These are phyloP conservation scores for Mesaphorura yosii DNA, from an alignment of 1,140 invertebrate genomes.

Conservation along the genomic window DNA sequence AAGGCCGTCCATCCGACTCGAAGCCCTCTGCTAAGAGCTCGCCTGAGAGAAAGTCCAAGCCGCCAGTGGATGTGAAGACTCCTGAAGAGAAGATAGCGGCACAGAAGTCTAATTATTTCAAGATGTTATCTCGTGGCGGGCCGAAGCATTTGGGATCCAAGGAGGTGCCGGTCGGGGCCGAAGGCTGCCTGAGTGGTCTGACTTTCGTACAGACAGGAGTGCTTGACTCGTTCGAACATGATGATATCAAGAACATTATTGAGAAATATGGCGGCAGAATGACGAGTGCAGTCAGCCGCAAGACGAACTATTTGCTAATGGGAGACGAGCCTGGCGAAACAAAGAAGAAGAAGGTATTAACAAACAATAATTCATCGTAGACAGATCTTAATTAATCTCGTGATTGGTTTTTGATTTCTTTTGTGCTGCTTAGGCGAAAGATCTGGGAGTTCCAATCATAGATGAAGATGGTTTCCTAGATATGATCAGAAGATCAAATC, in stretches of 20 bases:
- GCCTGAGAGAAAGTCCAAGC: too few relatives aligned
- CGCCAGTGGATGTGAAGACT: too few relatives aligned
- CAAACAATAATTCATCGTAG: not conserved
- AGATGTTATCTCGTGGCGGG: slow-evolving; percentile 52
- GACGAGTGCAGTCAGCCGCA: slow-evolving; percentile 59
- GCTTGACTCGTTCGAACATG: slow-evolving; percentile 72
- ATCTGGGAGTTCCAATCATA: slow-evolving; percentile 40
- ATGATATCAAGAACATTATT: slow-evolving; percentile 61
- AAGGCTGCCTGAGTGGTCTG: slow-evolving; percentile 59
- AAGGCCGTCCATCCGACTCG: too few relatives aligned
- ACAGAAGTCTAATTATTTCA: slow-evolving; percentile 50
- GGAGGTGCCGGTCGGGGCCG: slow-evolving; percentile 63
- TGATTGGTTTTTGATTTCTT: slow-evolving; percentile 1
- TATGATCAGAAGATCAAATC: slow-evolving; percentile 50
- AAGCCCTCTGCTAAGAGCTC: too few relatives aligned
- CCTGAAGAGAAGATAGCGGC: slow-evolving; percentile 48
- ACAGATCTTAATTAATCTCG: slow-evolving; percentile 2
- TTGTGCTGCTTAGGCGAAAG: slow-evolving; percentile 13
- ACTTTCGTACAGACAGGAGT: slow-evolving; percentile 79
- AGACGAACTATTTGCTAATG: slow-evolving; percentile 67
- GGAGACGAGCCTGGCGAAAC: slow-evolving; percentile 72
- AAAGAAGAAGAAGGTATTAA: slow-evolving; percentile 58
- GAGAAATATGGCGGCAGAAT: slow-evolving; percentile 69
- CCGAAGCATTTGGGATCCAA: slow-evolving; percentile 68
- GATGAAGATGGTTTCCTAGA: slow-evolving; percentile 73